Base-by-base conservation (phyloP, 2,888 invertebrate genomes). In the Cylloceria caligata region DNA sequence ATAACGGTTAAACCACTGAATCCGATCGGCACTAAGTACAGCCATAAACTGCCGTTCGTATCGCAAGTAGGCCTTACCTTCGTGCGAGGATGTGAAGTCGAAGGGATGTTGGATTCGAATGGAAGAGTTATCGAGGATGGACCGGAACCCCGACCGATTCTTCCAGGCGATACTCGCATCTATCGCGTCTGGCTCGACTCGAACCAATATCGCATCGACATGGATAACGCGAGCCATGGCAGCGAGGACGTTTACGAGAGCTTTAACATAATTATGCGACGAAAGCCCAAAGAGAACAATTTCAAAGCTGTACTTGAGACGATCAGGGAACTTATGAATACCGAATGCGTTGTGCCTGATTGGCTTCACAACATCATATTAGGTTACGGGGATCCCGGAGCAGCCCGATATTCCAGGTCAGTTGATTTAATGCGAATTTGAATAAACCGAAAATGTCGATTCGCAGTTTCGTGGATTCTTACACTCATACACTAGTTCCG, bases 241-340 rank as follows among this genome's bases (percentile, higher is more conserved):
- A 95, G 96, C 85, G 97, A 97, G 93, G 97, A 98, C 91, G 96
- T 97, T 0, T 98, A 98, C 92, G 97, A 97, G 90, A 96, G 97
- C 11, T 99, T 99, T 93, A 99, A 99, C 92, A 96, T 99, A 69
- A 95, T 99, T 78, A 97, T 99, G 96, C 95, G 99, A 45, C 95
- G 99, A n/a, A 99, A 99, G 92, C 99, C 99, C 0, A 99, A 99
- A 90, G 99, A 99, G 93, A 99, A 99, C 92, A 99, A 99, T 93
- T 99, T 99, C 93, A 99, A 99, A 93, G 99, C 99, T 0, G 99
- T 99, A 0, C 93, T 99, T 87, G 99, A 99, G 93, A 99, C 99
- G 0, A 99, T 99, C 81, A 94, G 99, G 2, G 98, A 99, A 93
- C 94, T 99, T 86, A 99, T 99, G 99, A 99, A 99, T 92, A 99